Base-by-base conservation (phyloP, 2,113 vertebrate species). In the Macrotis lagotis region DNA sequence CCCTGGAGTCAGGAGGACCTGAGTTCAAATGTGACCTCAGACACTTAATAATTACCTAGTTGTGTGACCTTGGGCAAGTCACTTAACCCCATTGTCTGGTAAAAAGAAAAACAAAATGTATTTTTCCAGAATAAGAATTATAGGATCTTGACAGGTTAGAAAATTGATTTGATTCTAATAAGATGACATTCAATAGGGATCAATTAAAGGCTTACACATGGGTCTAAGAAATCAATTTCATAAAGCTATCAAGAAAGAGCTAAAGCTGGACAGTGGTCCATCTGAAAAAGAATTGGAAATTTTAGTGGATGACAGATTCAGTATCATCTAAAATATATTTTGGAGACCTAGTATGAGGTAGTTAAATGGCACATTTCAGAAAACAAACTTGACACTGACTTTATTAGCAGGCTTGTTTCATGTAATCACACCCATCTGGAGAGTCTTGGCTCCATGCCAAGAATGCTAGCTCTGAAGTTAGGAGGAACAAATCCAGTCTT, bases 331-430 rank as follows among this genome's bases (percentile, higher is more conserved):
- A 83, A 83, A 2, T 24, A 2, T 83, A 24, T 6, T 22, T 8
- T 44, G n/a, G 66, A 44, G 1, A 83, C 6, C 5, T n/a, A n/a
- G n/a, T n/a, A n/a, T n/a, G n/a, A n/a, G n/a, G n/a, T n/a, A n/a
- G n/a, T n/a, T n/a, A n/a, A 83, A 83, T 44, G 10, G 16, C 16
- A 44, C 93, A 92, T 95, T 98, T 98, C 97, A 95, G 96, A 93
- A 97, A 98, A 97, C 97, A 96, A 96, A 97, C 96, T 89, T 98
- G 97, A 98, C 97, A 97, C 8, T 98, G 98, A 98, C 97, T 97
- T 98, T 98, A 98, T 96, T 96, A 96, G 97, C 96, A 94, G 97
- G 96, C 96, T 91, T 93, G 94, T 97, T 98, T 25, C 95, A 92
- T 0, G 0, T 96, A 90, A 90, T 90, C 89, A 90, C 89, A 95